phyloP scores from a whole-genome alignment of 2,888 invertebrate genomes.

The Dryocosmus kuriphilus region DNA sequence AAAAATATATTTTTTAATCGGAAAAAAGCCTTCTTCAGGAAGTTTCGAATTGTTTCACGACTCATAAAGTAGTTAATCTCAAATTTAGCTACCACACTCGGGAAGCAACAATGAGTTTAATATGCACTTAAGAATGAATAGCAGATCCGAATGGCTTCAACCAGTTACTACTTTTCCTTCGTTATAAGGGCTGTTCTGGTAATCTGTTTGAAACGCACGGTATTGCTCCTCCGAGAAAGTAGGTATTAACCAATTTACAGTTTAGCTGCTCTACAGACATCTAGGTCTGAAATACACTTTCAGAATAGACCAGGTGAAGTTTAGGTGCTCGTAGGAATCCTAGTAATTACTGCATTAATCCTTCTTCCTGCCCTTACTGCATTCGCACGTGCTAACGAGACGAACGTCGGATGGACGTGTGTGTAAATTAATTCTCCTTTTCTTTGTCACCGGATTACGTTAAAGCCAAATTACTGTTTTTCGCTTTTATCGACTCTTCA shows the following conservation, averaged over 20 bases:
- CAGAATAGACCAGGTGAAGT: slow-evolving; percentile 32
- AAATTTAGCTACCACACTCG: no score
- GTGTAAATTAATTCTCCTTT: slow-evolving; percentile 4
- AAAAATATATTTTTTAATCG: no score
- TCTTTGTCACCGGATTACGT: not conserved
- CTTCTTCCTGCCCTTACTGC: not conserved
- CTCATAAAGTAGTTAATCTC: no score
- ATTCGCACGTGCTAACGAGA: not conserved
- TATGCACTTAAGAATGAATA: not conserved
- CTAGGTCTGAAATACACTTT: slow-evolving; percentile 15
- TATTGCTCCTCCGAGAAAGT: slow-evolving; percentile 10
- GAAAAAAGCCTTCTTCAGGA: no score
- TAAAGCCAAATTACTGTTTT: slow-evolving; percentile 9
- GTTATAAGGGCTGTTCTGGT: slow-evolving; percentile 15
- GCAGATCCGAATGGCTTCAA: not conserved
- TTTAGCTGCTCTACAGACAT: not conserved
- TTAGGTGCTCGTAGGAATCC: not conserved
- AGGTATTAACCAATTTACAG: slow-evolving; percentile 27
- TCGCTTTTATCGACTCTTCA: slow-evolving; percentile 12
- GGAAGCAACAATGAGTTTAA: not conserved
- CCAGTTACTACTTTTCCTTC: slow-evolving; percentile 5
- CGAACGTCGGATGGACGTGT: slow-evolving; percentile 2
- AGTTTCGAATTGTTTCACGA: no score
- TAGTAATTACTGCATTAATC: slow-evolving; percentile 3
- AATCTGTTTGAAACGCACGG: slow-evolving; percentile 33